Percentiles rank a stretch among this genome's conserved stretches.
phyloP scores from a whole-genome alignment of 2,797 vertebrate genomes.

The Emydoidea blandingii region DNA sequence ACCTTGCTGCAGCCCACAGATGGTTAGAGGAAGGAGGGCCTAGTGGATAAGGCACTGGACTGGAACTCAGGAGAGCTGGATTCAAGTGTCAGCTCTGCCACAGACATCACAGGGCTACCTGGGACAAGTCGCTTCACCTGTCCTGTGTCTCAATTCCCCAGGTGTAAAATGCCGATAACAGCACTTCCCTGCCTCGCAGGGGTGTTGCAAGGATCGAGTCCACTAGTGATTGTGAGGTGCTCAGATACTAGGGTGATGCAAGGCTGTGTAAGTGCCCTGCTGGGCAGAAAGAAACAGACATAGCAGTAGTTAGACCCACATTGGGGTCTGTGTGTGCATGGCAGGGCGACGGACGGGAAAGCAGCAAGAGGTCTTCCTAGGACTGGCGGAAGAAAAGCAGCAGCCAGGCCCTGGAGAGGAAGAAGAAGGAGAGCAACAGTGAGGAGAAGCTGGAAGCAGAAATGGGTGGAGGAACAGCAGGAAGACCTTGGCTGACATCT shows the following conservation, averaged over 20 bases:
- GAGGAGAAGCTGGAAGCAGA: background rate
- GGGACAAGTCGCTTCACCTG: background rate
- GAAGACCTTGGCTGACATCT: background rate
- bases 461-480: background rate
- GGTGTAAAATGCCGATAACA: background rate
- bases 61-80: background rate
- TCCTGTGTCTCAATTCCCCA: background rate
- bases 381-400: background rate
- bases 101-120: background rate
- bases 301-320: background rate
- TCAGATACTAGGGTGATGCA: background rate
- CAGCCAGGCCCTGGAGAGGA: background rate
- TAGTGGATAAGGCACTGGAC: background rate
- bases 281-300: background rate
- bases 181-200: background rate
- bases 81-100: background rate
- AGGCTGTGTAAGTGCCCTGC: accelerated
- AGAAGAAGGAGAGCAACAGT: background rate
- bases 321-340: accelerated
- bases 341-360: background rate
- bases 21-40: background rate
- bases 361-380: background rate
- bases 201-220: background rate
- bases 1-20: background rate
- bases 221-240: accelerated